A percentile compares a stretch with the other conserved stretches of the same genome.
Conservation (phyloP, 2,797 vertebrate genomes). For the Megaceryle alcyon region DNA sequence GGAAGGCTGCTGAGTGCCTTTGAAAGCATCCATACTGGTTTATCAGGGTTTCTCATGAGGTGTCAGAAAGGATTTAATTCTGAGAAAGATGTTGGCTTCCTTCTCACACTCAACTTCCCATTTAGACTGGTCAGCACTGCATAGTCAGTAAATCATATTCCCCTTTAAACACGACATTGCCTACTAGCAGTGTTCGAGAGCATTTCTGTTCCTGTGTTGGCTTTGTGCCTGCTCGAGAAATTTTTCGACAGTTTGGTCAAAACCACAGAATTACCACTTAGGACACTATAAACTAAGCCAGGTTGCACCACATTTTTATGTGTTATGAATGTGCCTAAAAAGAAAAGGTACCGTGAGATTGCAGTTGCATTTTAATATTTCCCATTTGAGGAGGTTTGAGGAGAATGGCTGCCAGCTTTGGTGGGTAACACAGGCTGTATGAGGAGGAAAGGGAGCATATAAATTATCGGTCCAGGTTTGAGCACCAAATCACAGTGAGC, state of each 20-base stretch:
- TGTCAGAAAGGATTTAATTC: background rate
- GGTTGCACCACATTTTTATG: background rate
- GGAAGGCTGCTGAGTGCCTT: background rate
- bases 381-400: background rate
- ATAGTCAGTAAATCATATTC: background rate
- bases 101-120: background rate
- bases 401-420: background rate
- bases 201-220: background rate
- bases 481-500: background rate
- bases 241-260: background rate
- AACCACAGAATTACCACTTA: background rate
- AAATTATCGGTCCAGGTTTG: background rate
- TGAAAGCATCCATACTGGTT: background rate
- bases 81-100: background rate
- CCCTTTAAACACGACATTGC: background rate
- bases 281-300: background rate
- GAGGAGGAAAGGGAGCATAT: background rate
- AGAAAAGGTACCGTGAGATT: accelerated
- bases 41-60: background rate
- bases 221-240: background rate
- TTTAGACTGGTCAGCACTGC: background rate
- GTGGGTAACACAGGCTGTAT: background rate
- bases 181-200: background rate
- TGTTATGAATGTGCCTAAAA: background rate
- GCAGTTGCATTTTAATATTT: background rate